phyloP scores from a whole-genome alignment of 2,113 vertebrate species.

The Balaenoptera acutorostrata region DNA sequence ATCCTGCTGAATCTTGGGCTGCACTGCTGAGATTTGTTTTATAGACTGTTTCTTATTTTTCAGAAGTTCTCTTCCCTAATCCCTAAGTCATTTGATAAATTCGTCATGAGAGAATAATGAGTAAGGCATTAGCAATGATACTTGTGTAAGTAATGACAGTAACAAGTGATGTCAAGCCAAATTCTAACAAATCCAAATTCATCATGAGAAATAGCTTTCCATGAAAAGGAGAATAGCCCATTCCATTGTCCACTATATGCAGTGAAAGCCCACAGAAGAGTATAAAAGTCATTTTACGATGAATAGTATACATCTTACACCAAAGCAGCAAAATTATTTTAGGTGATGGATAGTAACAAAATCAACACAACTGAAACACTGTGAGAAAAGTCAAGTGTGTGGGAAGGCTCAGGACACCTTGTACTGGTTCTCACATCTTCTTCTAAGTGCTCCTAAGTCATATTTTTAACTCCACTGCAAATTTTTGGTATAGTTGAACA shows the following conservation, averaged over 20 bases:
- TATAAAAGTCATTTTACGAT: not conserved
- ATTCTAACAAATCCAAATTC: not conserved
- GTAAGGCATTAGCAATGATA: not conserved
- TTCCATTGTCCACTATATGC: not conserved
- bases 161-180: not conserved
- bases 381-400: not conserved
- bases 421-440: not conserved
- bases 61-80: not conserved
- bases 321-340: conserved; percentile 21
- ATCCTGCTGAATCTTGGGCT: not conserved
- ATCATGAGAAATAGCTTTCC: not conserved
- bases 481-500: not conserved
- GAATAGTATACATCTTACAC: not conserved
- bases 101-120: not conserved
- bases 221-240: not conserved
- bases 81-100: not conserved
- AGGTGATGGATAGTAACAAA: not conserved
- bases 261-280: not conserved
- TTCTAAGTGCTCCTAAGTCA: not conserved
- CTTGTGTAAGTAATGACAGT: not conserved
- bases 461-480: not conserved
- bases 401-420: not conserved
- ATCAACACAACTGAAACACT: not conserved
- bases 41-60: not conserved
- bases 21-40: not conserved